Conservation (phyloP, 1,140 invertebrate species). For the Nasonia vitripennis region DNA sequence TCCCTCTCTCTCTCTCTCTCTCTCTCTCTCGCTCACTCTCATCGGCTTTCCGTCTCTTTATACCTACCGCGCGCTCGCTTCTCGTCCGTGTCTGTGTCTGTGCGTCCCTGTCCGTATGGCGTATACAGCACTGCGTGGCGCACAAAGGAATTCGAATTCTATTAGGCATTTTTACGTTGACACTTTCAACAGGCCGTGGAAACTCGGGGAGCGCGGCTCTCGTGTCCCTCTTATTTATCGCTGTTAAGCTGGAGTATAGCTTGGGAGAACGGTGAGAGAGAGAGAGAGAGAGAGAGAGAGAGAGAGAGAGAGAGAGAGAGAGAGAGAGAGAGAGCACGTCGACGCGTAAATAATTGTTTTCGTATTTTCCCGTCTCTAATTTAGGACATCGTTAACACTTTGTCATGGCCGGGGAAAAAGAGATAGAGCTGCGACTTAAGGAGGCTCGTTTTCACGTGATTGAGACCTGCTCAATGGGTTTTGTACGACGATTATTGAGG, state of each 20-base stretch:
- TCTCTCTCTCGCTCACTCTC: not conserved
- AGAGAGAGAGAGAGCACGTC: not conserved
- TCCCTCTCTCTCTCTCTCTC: conserved; percentile 22
- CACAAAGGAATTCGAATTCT: conserved; percentile 46
- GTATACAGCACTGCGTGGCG: not conserved
- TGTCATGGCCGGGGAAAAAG: not conserved
- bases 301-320: not conserved
- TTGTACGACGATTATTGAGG: conserved; percentile 11
- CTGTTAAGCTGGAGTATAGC: not conserved
- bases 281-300: too few relatives aligned
- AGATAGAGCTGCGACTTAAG: not conserved
- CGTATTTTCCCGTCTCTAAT: conserved; percentile 39
- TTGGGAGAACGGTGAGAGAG: not conserved
- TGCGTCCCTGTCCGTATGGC: not conserved
- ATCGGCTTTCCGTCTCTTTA: not conserved
- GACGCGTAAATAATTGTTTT: conserved; percentile 43
- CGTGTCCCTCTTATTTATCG: conserved; percentile 22
- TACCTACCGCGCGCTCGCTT: not conserved
- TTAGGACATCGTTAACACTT: conserved; percentile 36
- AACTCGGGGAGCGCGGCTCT: not conserved
- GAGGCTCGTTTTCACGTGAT: conserved; percentile 4
- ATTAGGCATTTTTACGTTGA: conserved; percentile 49
- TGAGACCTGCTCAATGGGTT: not conserved
- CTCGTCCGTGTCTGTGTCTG: not conserved
- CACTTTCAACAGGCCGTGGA: conserved; percentile 44